phyloP scores from a whole-genome alignment of 2,888 invertebrate species.

The Gymnosoma rotundatum region DNA sequence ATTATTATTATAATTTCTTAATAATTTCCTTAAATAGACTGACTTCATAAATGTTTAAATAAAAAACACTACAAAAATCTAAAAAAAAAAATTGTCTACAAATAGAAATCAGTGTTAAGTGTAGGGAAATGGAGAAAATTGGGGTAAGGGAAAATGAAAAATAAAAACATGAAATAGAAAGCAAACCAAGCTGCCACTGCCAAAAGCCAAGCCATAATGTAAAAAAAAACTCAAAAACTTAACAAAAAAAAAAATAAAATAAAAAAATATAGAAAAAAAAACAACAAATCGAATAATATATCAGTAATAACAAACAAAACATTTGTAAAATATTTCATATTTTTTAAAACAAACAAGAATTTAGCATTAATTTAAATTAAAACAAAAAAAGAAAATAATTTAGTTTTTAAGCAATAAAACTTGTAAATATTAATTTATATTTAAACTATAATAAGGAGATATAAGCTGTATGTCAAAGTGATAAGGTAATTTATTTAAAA shows the following conservation, averaged over 20 bases:
- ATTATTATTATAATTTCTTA: conserved; percentile 67
- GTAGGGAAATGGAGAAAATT: conserved; percentile 39
- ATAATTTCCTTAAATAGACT: conserved; percentile 78
- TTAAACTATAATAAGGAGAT: conserved; percentile 2
- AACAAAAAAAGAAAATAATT: conserved; percentile 24
- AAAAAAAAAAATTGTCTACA: conserved; percentile 47
- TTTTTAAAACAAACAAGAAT: conserved; percentile 55
- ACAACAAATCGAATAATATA: conserved; percentile 70
- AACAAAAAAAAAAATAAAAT: conserved; percentile 48
- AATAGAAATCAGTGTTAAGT: conserved; percentile 57
- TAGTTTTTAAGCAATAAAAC: conserved; percentile 14
- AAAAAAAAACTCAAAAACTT: conserved; percentile 61
- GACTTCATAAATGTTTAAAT: conserved; percentile 72
- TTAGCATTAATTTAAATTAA: conserved; percentile 20
- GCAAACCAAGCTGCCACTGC: conserved; percentile 72
- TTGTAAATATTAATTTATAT: conserved; percentile 69
- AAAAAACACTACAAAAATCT: conserved; percentile 53
- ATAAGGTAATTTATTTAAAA: not conserved
- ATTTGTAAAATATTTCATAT: conserved; percentile 79
- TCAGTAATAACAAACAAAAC: conserved; percentile 72
- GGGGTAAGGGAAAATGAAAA: not conserved
- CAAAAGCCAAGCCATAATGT: conserved; percentile 73
- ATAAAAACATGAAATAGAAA: conserved; percentile 38
- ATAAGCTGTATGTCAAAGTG: not conserved
- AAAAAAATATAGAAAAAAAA: conserved; percentile 5